Evolutionary conservation across 2,797 vertebrate species (phyloP).

Genomic region (Gouania willdenowi): DNA sequence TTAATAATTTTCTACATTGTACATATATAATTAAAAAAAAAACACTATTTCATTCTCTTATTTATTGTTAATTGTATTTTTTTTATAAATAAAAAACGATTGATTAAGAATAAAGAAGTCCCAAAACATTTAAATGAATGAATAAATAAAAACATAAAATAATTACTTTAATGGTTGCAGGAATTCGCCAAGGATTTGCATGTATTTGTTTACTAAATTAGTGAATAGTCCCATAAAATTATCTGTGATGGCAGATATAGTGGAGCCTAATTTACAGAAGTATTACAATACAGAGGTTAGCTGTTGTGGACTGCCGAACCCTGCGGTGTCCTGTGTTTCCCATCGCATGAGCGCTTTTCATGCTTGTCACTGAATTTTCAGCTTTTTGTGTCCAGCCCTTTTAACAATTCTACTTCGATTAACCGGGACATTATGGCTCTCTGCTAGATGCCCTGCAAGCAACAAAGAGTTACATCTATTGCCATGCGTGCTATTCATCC

Average conservation of each 20-base stretch:
- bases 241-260: conserved; percentile 22
- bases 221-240: conserved; percentile 29
- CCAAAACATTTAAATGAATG: background rate
- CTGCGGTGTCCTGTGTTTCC: conserved; percentile 59
- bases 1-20: background rate
- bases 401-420: conserved; percentile 82
- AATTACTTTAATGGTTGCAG: background rate
- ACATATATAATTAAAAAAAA: background rate
- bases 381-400: conserved; percentile 80
- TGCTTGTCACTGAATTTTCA: conserved; percentile 84
- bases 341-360: conserved; percentile 77
- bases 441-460: conserved; percentile 79
- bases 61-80: no score
- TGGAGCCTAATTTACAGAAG: conserved; percentile 1
- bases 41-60: no score
- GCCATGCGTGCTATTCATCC: conserved; percentile 81
- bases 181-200: background rate
- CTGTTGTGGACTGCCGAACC: conserved; percentile 36
- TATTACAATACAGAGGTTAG: conserved; percentile 17
- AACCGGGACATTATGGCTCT: conserved; percentile 81
- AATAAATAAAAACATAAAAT: background rate
- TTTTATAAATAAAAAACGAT: background rate
- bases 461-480: conserved; percentile 86
- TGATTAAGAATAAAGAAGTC: background rate
- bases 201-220: conserved; percentile 29